Evolutionary conservation across 2,888 invertebrate genomes (phyloP), one percentile per base, ranked within the genome.

Genomic region (Ceriagrion tenellum): DNA sequence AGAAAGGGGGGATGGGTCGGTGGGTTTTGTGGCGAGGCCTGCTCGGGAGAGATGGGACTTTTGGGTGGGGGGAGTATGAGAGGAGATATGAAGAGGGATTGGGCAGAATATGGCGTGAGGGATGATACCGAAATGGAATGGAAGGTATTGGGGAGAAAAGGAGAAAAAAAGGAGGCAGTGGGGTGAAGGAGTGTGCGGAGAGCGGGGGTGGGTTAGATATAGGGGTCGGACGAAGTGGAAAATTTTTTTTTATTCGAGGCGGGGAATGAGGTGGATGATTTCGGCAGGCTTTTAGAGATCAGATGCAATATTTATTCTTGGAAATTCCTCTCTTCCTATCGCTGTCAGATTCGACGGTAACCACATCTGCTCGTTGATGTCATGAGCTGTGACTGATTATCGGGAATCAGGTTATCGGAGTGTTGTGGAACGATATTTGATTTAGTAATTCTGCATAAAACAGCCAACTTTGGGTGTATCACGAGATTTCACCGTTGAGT

Each of bases 361-460:
- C n/a, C 26, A 55, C 89, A 55, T 89, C 55, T n/a, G 55, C 55
- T n/a, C 55, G n/a, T 55, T 55, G 89, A 89, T n/a, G 55, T 55
- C n/a, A 26, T n/a, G 55, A 35, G n/a, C n/a, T 89, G 55, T 89
- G 89, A 89, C 89, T 55, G 89, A 89, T 89, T 89, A 89, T 26
- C 55, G 55, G 55, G 18, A n/a, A 81, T 81, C 81, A 35, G 16
- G 26, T 81, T 81, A 81, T 35, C 35, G 16, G 1, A 35, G 30
- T 35, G 35, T 10, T 35, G 59, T 20, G 16, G 81, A 4, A 81
- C 12, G 35, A 35, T 81, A 81, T 35, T 30, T 81, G 81, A 30
- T 81, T 35, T 35, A 35, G 81, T 30, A 81, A 16, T 81, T 30
- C 81, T 35, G 35, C 26, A 81, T 35, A 81, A n/a, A 81, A 81